Percentiles rank a stretch among this genome's conserved stretches.
These are phyloP conservation scores for Orchesella cincta DNA, from an alignment of 1,140 invertebrate genomes.

Conservation along the genomic window DNA sequence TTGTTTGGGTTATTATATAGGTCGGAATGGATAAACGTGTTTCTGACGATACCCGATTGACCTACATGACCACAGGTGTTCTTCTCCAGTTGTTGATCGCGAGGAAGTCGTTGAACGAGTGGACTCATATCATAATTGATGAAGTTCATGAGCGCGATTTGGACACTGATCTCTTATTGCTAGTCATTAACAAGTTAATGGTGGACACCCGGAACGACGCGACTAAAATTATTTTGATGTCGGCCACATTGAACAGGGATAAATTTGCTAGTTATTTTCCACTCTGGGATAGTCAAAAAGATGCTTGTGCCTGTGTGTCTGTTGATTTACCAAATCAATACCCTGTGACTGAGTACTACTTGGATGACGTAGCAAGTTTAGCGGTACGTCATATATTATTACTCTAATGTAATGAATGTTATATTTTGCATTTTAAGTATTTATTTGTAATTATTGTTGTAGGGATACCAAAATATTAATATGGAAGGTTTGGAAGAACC, in stretches of 20 bases:
- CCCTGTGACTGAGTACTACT: slow-evolving; percentile 67
- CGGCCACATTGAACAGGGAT: slow-evolving; percentile 61
- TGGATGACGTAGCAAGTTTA: slow-evolving; percentile 63
- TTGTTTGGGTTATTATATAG: slow-evolving; percentile 52
- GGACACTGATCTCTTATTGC: slow-evolving; percentile 89
- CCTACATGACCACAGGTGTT: slow-evolving; percentile 81
- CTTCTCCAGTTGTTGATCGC: slow-evolving; percentile 68
- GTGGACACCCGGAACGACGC: slow-evolving; percentile 36
- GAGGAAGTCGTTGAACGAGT: slow-evolving; percentile 62
- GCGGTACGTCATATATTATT: background rate
- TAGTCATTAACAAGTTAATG: slow-evolving; percentile 73
- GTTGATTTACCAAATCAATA: slow-evolving; percentile 61
- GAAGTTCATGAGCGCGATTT: slow-evolving; percentile 94
- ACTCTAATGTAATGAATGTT: background rate
- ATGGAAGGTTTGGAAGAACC: slow-evolving; percentile 47
- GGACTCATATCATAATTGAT: slow-evolving; percentile 90
- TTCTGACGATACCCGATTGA: slow-evolving; percentile 73
- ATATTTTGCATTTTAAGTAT: background rate
- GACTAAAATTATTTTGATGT: slow-evolving; percentile 63
- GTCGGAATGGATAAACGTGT: slow-evolving; percentile 67
- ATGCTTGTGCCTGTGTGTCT: slow-evolving; percentile 58
- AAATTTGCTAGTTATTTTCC: slow-evolving; percentile 64
- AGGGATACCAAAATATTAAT: background rate
- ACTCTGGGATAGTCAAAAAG: slow-evolving; percentile 56
- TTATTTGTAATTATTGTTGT: background rate